Evolutionary conservation across 2,113 vertebrate genomes (phyloP).

Genomic region (Ochotona curzoniae): DNA sequence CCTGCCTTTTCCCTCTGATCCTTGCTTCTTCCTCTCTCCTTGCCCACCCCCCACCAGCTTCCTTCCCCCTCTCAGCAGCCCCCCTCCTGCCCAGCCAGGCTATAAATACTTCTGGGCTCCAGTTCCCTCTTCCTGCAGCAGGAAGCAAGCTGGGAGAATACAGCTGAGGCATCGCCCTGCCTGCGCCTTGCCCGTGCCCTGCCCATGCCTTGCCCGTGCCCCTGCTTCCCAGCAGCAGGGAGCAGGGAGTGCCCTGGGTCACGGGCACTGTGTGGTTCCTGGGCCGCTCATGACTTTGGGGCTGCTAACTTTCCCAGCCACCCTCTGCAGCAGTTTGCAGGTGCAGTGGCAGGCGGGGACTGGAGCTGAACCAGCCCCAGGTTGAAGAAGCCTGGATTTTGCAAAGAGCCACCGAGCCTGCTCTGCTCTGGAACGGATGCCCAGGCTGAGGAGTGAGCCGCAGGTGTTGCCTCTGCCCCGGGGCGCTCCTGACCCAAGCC

Average conservation of each 20-base stretch:
- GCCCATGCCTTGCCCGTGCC: not conserved
- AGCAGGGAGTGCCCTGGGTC: not conserved
- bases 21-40: not conserved
- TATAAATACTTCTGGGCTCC: not conserved
- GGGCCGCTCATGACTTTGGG: not conserved
- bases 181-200: too few relatives aligned
- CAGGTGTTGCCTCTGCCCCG: too few relatives aligned
- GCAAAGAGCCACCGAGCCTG: not conserved
- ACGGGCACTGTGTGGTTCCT: not conserved
- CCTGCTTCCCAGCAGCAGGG: not conserved
- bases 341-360: not conserved
- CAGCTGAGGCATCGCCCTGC: too few relatives aligned
- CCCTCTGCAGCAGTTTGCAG: not conserved
- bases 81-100: not conserved
- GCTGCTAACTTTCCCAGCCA: conserved; percentile 25
- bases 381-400: not conserved
- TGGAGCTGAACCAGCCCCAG: not conserved
- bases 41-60: not conserved
- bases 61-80: not conserved
- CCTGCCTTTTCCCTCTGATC: not conserved
- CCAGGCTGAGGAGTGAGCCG: not conserved
- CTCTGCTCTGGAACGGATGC: not conserved
- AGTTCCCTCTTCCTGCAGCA: not conserved
- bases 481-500: too few relatives aligned
- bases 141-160: not conserved